These are phyloP conservation scores for Theonella swinhoei DNA, from an alignment of 37 sponge, comb jelly and placozoan genomes.

Conservation along the genomic window DNA sequence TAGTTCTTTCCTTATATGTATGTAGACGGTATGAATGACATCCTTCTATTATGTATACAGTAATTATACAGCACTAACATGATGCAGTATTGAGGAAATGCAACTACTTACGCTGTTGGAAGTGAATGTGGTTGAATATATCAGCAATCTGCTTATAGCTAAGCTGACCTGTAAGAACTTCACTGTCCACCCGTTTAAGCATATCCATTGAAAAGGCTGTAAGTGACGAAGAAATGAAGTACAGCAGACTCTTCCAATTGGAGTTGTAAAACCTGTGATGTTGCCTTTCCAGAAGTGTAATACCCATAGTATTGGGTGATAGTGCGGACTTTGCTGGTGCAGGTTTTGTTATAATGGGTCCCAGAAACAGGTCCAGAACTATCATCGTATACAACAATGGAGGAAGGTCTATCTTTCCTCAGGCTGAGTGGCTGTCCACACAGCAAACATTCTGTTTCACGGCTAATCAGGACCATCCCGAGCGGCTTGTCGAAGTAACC, in stretches of 20 bases:
- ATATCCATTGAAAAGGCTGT: slow-evolving; percentile 40
- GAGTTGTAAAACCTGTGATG: neutral
- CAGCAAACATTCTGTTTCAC: neutral
- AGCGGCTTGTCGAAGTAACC: neutral
- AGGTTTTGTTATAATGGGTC: slow-evolving; percentile 45
- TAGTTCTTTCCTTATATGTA: too few species aligned
- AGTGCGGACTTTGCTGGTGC: neutral
- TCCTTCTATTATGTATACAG: neutral
- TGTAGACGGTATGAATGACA: neutral
- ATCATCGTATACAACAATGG: slow-evolving; percentile 26
- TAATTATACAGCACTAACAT: neutral
- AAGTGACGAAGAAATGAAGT: slow-evolving; percentile 16
- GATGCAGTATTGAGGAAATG: neutral
- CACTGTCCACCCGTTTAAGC: slow-evolving; percentile 15
- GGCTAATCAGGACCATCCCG: slow-evolving; percentile 20
- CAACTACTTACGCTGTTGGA: neutral
- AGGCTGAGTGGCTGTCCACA: slow-evolving; percentile 5
- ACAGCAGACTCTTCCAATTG: neutral
- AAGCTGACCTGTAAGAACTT: slow-evolving; percentile 40
- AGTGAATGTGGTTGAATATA: slow-evolving; percentile 42
- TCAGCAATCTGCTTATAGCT: slow-evolving; percentile 52
- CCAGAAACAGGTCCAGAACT: slow-evolving; percentile 30
- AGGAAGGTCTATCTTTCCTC: slow-evolving; percentile 30
- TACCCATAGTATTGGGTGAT: slow-evolving; percentile 39
- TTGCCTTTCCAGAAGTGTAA: neutral